Evolutionary conservation across 92 coral and sea anemone genomes (phyloP).

Genomic region (Metridium senile): DNA sequence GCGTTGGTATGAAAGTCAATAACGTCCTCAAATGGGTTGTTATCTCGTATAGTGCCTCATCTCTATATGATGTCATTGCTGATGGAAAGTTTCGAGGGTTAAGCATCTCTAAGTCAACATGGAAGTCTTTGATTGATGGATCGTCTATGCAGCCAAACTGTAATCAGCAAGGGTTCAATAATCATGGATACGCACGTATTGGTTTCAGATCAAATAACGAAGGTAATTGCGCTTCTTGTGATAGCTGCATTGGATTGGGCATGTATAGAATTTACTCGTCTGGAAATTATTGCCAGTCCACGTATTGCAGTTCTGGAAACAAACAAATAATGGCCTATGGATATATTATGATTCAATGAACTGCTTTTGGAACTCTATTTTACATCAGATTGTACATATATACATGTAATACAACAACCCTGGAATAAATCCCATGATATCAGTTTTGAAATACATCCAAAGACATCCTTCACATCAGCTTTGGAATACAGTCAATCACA

Average conservation of each 20-base stretch:
- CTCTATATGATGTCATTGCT: constrained; percentile 65
- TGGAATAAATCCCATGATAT: too few species aligned
- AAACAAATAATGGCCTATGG: constrained; percentile 21
- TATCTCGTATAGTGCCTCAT: constrained; percentile 43
- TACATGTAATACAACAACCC: too few species aligned
- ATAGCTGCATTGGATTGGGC: constrained; percentile 57
- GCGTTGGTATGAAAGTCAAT: constrained; percentile 62
- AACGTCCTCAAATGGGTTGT: constrained; percentile 30
- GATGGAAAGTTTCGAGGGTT: constrained; percentile 36
- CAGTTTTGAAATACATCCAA: too few species aligned
- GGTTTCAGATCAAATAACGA: constrained; percentile 46
- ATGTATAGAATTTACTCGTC: not conserved
- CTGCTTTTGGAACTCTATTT: too few species aligned
- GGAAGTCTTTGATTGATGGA: constrained; percentile 58
- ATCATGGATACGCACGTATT: not conserved
- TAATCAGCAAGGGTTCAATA: constrained; percentile 50
- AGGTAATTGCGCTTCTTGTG: constrained; percentile 36
- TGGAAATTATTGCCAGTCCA: constrained; percentile 28
- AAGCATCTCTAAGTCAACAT: constrained; percentile 35
- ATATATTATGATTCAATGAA: constrained; percentile 42
- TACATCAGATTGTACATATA: too few species aligned
- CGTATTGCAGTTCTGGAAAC: not conserved
- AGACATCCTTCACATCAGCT: too few species aligned
- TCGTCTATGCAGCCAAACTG: constrained; percentile 65
- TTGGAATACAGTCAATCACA: too few species aligned